phyloP scores from a whole-genome alignment of 2,888 invertebrate species.

The Sesamia inferens region DNA sequence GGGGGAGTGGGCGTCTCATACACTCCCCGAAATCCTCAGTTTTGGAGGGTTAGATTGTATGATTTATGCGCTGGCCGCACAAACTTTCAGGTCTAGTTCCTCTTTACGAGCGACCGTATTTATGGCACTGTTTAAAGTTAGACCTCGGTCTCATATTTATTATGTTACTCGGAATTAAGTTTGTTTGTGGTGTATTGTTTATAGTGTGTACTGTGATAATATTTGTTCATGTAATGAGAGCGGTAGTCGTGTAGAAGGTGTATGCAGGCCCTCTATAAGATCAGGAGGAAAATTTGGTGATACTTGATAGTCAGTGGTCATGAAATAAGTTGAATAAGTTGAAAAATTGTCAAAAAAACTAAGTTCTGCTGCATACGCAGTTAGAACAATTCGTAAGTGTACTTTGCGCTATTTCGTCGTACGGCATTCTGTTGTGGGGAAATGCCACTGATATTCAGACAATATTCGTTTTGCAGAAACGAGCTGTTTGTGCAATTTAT shows the following conservation, averaged over 20 bases:
- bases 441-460: no score
- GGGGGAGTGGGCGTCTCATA: slow-evolving; percentile 78
- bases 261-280: no score
- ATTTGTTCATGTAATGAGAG: slow-evolving; percentile 29
- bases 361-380: no score
- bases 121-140: slow-evolving; percentile 81
- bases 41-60: slow-evolving; percentile 69
- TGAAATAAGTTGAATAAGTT: not conserved
- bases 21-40: slow-evolving; percentile 80
- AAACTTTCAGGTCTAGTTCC: slow-evolving; percentile 72
- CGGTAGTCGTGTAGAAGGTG: not conserved
- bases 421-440: no score
- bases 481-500: no score
- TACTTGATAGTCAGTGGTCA: not conserved
- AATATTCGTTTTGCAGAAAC: no score
- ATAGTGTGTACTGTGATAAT: slow-evolving; percentile 36
- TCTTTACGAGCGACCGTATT: slow-evolving; percentile 80
- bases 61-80: slow-evolving; percentile 73
- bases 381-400: no score
- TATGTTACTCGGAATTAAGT: slow-evolving; percentile 70
- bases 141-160: slow-evolving; percentile 66
- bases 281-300: not conserved
- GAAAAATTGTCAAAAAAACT: no score
- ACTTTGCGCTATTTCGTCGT: no score
- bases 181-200: slow-evolving; percentile 60